Evolutionary conservation across 2,888 invertebrate genomes (phyloP).

Genomic region (Tuta absoluta): DNA sequence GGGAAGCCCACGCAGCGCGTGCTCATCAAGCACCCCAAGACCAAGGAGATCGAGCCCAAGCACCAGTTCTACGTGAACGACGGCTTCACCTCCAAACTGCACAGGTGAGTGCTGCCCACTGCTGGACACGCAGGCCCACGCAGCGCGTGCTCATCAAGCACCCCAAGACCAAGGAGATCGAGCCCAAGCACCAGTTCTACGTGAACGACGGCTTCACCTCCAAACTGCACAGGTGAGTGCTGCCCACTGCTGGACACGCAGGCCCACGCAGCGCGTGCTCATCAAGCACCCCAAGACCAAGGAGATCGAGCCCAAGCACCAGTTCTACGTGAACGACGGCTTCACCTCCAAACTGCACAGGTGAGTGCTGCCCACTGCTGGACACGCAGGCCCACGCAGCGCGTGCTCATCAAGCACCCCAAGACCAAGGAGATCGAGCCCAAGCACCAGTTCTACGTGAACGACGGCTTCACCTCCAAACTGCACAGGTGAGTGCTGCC

Average conservation of each 20-base stretch:
- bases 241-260: too few relatives aligned
- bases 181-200: conserved; percentile 93
- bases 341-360: conserved; percentile 98
- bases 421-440: conserved; percentile 99
- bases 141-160: conserved; percentile 96
- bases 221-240: conserved; percentile 92
- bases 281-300: conserved; percentile 97
- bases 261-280: conserved; percentile 95
- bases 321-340: conserved; percentile 97
- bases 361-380: too few relatives aligned
- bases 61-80: conserved; percentile 98
- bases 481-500: conserved; percentile 88
- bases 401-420: conserved; percentile 95
- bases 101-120: conserved; percentile 85
- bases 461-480: conserved; percentile 99
- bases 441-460: conserved; percentile 95
- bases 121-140: too few relatives aligned
- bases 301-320: conserved; percentile 96
- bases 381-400: conserved; percentile 95
- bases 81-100: conserved; percentile 97
- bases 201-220: conserved; percentile 99
- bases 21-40: conserved; percentile 96
- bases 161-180: conserved; percentile 98
- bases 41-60: conserved; percentile 97
- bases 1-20: conserved; percentile 98